A percentile compares a stretch with the other conserved stretches of the same genome.
These are phyloP conservation scores for Latrodectus elegans DNA, from an alignment of 2,888 invertebrate genomes.

Conservation along the genomic window DNA sequence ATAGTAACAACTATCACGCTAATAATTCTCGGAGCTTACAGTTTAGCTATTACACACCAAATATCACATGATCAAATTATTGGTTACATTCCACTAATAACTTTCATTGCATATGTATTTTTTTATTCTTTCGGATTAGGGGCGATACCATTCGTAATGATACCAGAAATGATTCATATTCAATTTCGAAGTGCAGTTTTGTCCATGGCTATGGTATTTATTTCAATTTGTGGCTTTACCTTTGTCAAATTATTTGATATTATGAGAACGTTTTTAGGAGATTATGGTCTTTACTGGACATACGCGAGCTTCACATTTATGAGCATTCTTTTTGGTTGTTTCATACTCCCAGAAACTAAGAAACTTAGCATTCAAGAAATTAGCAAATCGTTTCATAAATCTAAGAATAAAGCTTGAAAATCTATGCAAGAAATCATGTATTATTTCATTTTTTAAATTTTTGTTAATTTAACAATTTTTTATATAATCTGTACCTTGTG, in stretches of 20 bases:
- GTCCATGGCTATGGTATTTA: neutral
- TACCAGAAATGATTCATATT: slow-evolving; percentile 72
- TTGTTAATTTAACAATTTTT: too few relatives aligned
- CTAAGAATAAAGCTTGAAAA: neutral
- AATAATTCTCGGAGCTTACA: slow-evolving; percentile 73
- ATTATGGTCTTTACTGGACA: slow-evolving; percentile 31
- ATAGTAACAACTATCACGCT: slow-evolving; percentile 73
- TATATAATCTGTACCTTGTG: too few relatives aligned
- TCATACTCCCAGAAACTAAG: slow-evolving; percentile 36
- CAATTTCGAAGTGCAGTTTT: slow-evolving; percentile 11
- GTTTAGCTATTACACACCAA: neutral
- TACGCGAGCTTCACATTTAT: slow-evolving; percentile 6
- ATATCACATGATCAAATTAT: slow-evolving; percentile 29
- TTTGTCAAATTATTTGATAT: slow-evolving; percentile 2
- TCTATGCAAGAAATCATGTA: too few relatives aligned
- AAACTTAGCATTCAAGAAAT: slow-evolving; percentile 22
- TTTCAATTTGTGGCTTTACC: slow-evolving; percentile 3
- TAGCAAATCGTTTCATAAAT: slow-evolving; percentile 1
- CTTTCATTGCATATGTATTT: slow-evolving; percentile 74
- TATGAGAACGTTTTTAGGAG: slow-evolving; percentile 1
- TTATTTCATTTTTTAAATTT: too few relatives aligned
- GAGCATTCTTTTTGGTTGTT: slow-evolving; percentile 2
- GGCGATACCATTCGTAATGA: slow-evolving; percentile 75
- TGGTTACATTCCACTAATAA: slow-evolving; percentile 72
- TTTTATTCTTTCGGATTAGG: slow-evolving; percentile 76